These are phyloP conservation scores for Paradisaea rubra DNA, from an alignment of 2,113 vertebrate genomes.

Conservation along the genomic window DNA sequence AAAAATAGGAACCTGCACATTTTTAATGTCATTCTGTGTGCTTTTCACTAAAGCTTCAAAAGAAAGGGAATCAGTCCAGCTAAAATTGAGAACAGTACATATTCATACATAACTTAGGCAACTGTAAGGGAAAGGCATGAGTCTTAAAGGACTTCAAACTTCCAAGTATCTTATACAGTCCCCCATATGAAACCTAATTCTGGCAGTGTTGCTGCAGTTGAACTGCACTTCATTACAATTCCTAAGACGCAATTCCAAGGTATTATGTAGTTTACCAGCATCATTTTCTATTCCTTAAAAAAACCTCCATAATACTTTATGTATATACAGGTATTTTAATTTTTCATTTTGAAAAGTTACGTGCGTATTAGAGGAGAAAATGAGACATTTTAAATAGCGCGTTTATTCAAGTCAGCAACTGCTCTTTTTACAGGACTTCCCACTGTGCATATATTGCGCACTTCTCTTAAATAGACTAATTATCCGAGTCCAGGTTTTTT, in stretches of 20 bases:
- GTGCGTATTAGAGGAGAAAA: background rate
- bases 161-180: background rate
- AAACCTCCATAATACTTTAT: background rate
- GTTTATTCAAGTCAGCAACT: background rate
- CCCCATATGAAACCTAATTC: background rate
- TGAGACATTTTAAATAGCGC: fast-evolving
- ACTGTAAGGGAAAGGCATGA: background rate
- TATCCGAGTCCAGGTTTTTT: background rate
- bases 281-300: background rate
- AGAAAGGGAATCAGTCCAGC: background rate
- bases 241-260: background rate
- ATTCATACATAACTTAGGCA: background rate
- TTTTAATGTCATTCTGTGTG: background rate
- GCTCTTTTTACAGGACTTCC: background rate
- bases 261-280: background rate
- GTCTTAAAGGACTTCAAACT: background rate
- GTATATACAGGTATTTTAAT: background rate
- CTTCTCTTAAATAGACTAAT: background rate
- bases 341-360: background rate
- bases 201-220: background rate
- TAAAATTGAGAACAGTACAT: background rate
- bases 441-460: background rate
- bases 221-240: background rate
- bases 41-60: background rate
- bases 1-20: background rate